Evolutionary conservation across 2,113 vertebrate genomes (phyloP), one percentile per base, ranked within the genome.

Genomic region (Pimephales promelas): DNA sequence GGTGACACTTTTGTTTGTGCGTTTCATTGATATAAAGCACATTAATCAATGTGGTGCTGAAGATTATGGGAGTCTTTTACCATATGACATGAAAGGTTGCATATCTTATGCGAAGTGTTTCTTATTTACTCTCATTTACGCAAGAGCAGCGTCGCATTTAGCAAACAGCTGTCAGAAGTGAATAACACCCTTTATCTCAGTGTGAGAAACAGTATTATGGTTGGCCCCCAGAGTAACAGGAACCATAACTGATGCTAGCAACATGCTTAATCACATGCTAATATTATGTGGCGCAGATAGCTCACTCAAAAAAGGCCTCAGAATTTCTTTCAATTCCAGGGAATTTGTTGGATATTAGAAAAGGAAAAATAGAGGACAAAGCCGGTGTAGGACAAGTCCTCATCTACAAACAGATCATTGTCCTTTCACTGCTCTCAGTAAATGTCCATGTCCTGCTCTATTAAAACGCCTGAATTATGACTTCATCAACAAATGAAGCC

Each of bases 391-490:
- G 87, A 83, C 72, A 77, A 85, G 81, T 82, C 80, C 28, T 79
- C 56, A 76, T 88, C 80, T 88, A 90, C 77, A 86, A 91, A 88
- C 18, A 62, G 83, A 88, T 89, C 70, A 86, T 86, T 89, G 86
- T 89, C 88, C 86, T 92, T 92, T 92, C 84, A 91, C 88, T 86
- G 75, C 78, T 82, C 64, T 84, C 86, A 85, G 86, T 92, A 93
- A 92, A 93, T 84, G 90, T 93, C 92, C 78, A 82, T 66, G 86
- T 84, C 86, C 71, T 45, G 52, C 57, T 4, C 36, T 84, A 86
- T 85, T 92, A 92, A 92, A 94, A 87, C 7, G 71, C 89, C 83
- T 91, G 89, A 93, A 87, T 89, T 91, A 92, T 13, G 83, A 89
- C 88, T 92, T 90, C 91, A 93, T 93, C 88, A 90, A 88, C 86